These are phyloP conservation scores for Oreamnos americanus DNA, from an alignment of 2,113 vertebrate genomes.

Conservation along the genomic window DNA sequence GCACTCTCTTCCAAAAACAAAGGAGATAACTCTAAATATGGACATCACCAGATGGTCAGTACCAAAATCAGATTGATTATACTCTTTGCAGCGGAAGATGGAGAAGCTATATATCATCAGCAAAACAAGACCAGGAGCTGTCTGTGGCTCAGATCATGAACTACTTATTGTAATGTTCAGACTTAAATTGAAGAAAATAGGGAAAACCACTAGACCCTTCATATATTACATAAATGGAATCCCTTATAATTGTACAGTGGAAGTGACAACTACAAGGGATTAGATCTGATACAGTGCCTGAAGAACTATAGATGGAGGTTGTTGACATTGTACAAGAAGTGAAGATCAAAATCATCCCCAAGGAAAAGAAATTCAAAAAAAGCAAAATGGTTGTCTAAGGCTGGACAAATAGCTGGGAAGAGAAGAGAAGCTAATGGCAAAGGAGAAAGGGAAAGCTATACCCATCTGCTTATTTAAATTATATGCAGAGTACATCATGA, in stretches of 20 bases:
- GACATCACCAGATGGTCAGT: background rate
- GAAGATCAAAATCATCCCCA: background rate
- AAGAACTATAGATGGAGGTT: background rate
- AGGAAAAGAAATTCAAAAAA: background rate
- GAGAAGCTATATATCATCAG: background rate
- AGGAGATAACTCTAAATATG: background rate
- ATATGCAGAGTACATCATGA: background rate
- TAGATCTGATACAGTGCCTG: background rate
- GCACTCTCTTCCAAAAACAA: background rate
- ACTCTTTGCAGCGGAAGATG: background rate
- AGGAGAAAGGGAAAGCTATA: background rate
- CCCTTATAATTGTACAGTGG: background rate
- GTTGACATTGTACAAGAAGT: background rate
- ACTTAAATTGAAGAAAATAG: background rate
- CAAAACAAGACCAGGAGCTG: background rate
- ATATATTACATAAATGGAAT: background rate
- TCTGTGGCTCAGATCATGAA: background rate
- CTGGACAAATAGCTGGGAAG: background rate
- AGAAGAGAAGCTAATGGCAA: background rate
- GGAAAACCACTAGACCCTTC: background rate
- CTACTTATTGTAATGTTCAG: background rate
- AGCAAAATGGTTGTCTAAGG: background rate
- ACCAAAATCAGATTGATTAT: background rate
- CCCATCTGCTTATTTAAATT: background rate
- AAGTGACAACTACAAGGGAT: background rate